A percentile compares a stretch with the other conserved stretches of the same genome.
These are phyloP conservation scores for Platalea minor DNA, from an alignment of 2,797 vertebrate species.

Conservation along the genomic window DNA sequence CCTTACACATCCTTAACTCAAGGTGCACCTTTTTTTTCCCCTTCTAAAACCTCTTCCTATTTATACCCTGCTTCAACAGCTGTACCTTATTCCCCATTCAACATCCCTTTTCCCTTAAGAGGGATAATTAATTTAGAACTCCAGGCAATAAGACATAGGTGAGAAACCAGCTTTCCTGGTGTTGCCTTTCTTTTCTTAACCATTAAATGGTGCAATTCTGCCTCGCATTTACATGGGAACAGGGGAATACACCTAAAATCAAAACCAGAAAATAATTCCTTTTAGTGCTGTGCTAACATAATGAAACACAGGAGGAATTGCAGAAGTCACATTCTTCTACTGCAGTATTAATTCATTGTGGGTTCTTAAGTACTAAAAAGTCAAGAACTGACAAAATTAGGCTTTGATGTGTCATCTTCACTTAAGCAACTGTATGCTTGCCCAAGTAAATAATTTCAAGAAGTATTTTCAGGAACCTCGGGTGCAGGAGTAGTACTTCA, in stretches of 20 bases:
- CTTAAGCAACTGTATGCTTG: neutral
- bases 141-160: slow-evolving; percentile 33
- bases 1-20: neutral
- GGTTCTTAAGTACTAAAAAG: neutral
- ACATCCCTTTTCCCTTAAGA: slow-evolving; percentile 51
- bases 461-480: neutral
- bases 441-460: neutral
- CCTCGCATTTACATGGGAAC: neutral
- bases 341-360: neutral
- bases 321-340: neutral
- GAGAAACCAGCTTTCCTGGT: slow-evolving; percentile 19
- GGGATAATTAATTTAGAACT: slow-evolving; percentile 63
- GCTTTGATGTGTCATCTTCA: neutral
- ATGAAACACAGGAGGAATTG: neutral
- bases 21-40: neutral
- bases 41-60: neutral
- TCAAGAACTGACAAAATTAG: neutral
- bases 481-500: neutral
- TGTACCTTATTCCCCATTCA: slow-evolving; percentile 46
- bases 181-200: slow-evolving; percentile 37
- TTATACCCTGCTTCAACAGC: slow-evolving; percentile 31
- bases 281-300: neutral
- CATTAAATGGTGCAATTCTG: slow-evolving; percentile 8
- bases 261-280: neutral
- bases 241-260: neutral